phyloP scores from a whole-genome alignment of 2,113 vertebrate species.

The Neofelis nebulosa region DNA sequence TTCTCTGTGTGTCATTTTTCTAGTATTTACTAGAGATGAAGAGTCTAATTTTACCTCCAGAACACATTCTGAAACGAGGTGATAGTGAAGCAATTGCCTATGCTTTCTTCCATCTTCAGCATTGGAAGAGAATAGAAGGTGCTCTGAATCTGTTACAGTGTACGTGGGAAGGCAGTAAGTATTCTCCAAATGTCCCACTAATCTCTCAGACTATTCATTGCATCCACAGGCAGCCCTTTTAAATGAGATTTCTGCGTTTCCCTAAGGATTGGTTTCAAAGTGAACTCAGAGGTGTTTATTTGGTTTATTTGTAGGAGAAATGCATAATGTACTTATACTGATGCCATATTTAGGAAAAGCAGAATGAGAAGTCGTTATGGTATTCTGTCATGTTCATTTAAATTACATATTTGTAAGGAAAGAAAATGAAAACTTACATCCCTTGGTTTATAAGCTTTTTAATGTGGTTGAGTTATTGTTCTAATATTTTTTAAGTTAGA shows the following conservation, averaged over 20 bases:
- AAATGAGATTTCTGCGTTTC: conserved; percentile 66
- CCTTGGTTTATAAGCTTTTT: conserved; percentile 33
- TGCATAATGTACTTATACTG: conserved; percentile 62
- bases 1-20: conserved; percentile 58
- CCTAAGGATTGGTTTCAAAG: conserved; percentile 59
- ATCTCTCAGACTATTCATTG: not conserved
- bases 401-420: conserved; percentile 36
- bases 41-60: conserved; percentile 98
- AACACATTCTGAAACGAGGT: conserved; percentile 98
- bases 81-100: conserved; percentile 99
- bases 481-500: not conserved
- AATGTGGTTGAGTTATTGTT: conserved; percentile 10
- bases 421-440: conserved; percentile 26
- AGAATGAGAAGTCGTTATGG: conserved; percentile 42
- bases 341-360: conserved; percentile 58
- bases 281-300: conserved; percentile 53
- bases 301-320: conserved; percentile 66
- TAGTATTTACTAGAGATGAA: conserved; percentile 99
- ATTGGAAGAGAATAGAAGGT: conserved; percentile 99
- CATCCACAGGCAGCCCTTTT: conserved; percentile 29
- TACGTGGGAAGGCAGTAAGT: conserved; percentile 99
- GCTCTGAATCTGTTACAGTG: conserved; percentile 98
- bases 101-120: conserved; percentile 99
- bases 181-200: conserved; percentile 27
- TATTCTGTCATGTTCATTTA: conserved; percentile 41